Evolutionary conservation across 2,888 invertebrate species (phyloP).

Genomic region (Xestobium rufovillosum): DNA sequence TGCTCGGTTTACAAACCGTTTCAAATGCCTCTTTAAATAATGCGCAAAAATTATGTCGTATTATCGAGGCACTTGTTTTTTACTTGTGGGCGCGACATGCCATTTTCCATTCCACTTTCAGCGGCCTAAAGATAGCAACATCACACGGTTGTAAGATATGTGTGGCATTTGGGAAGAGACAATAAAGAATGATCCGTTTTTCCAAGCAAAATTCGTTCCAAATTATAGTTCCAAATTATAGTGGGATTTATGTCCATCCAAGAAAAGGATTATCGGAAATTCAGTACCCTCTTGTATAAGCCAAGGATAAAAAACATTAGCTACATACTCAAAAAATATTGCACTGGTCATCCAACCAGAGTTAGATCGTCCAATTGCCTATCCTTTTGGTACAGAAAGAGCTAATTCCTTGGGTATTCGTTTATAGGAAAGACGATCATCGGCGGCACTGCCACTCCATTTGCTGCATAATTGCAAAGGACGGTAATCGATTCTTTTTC

Average conservation of each 20-base stretch:
- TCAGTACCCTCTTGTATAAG: too few relatives aligned
- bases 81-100: too few relatives aligned
- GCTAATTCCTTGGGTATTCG: slow-evolving; percentile 15
- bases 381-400: slow-evolving; percentile 18
- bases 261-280: too few relatives aligned
- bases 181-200: too few relatives aligned
- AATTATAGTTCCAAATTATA: too few relatives aligned
- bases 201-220: too few relatives aligned
- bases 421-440: slow-evolving; percentile 19
- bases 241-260: too few relatives aligned
- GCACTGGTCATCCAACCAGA: not conserved
- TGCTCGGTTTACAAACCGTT: slow-evolving; percentile 2
- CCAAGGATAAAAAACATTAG: slow-evolving; percentile 17
- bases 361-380: slow-evolving; percentile 19
- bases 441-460: slow-evolving; percentile 19
- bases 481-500: slow-evolving; percentile 16
- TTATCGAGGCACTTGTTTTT: slow-evolving; percentile 4
- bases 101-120: slow-evolving; percentile 19
- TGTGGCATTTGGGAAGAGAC: slow-evolving; percentile 28
- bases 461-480: slow-evolving; percentile 7
- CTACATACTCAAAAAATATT: not conserved
- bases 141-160: slow-evolving; percentile 28
- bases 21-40: slow-evolving; percentile 1
- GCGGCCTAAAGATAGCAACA: slow-evolving; percentile 27
- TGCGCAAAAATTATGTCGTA: slow-evolving; percentile 5